Evolutionary conservation across 2,113 vertebrate genomes (phyloP), one percentile per base, ranked within the genome.

Genomic region (Strix aluco): DNA sequence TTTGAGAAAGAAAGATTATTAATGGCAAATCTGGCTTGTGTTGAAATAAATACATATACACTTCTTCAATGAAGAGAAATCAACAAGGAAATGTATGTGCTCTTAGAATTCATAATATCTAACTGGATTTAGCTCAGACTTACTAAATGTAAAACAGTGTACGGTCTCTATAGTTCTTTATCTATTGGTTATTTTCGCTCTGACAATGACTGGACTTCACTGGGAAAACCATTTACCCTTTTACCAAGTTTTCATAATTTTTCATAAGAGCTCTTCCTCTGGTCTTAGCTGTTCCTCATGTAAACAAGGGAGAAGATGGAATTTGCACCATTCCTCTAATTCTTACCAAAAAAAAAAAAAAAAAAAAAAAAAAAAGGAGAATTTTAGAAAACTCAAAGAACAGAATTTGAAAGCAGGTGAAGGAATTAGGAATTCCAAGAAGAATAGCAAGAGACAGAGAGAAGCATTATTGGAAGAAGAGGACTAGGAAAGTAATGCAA

Each of bases 361-460:
- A 30, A 30, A 36, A 46, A n/a, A 15, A 70, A 6, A 59, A 23
- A 14, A 26, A n/a, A n/a, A 5, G 36, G 8, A 44, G 3, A 54
- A 42, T 38, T 51, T 73, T 26, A 61, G 46, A 82, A 73, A 57
- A 49, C 13, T 55, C 25, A 36, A 27, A 26, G 22, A 38, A 21
- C 0, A 2, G 3, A 11, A 20, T 54, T 59, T 20, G 11, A 69
- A 66, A 84, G 12, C 6, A 32, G 29, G 10, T 6, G 1, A 36
- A 71, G 5, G 7, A 69, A 51, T 55, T 30, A 59, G 11, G 21
- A 51, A 18, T 74, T 40, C 5, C 13, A 38, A 30, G 17, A 46
- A 67, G 5, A 81, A 29, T 5, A 47, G 15, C 29, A 52, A 38
- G 17, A 22, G 6, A 30, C 8, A 63, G 25, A 38, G 26, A 62